These are phyloP conservation scores for Microcebus lehilahytsara DNA, from an alignment of 2,113 vertebrate genomes.

Conservation along the genomic window DNA sequence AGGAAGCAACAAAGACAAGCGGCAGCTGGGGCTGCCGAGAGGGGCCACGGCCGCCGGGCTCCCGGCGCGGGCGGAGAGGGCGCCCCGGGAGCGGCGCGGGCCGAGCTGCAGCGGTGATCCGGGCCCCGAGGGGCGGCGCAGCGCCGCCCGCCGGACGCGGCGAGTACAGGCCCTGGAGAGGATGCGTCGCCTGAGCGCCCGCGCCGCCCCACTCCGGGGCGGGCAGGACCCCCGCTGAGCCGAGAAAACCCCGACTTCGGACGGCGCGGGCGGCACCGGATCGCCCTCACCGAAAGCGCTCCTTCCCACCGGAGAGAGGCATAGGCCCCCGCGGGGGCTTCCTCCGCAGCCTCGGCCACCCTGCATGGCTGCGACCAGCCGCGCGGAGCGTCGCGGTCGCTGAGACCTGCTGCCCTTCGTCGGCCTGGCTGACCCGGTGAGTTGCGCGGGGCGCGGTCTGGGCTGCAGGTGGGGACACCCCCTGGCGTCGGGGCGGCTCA, in stretches of 20 bases:
- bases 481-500: not conserved
- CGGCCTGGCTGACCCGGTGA: constrained; percentile 63
- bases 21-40: constrained; percentile 65
- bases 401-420: constrained; percentile 57
- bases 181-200: constrained; percentile 50
- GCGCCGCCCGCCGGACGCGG: constrained; percentile 72
- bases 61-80: constrained; percentile 51
- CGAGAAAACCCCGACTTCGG: not conserved
- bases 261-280: not conserved
- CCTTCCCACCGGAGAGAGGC: not conserved
- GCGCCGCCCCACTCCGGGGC: not conserved
- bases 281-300: not conserved
- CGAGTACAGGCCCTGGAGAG: constrained; percentile 19
- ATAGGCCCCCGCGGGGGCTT: constrained; percentile 26
- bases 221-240: constrained; percentile 51
- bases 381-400: not conserved
- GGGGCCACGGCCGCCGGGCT: constrained; percentile 60
- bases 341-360: not conserved
- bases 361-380: constrained; percentile 48
- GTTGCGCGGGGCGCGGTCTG: constrained; percentile 6
- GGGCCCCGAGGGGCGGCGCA: constrained; percentile 54
- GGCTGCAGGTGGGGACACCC: constrained; percentile 5
- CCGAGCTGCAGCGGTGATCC: constrained; percentile 52
- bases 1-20: constrained; percentile 77
- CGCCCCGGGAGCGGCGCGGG: constrained; percentile 65